Percentiles rank a stretch among this genome's conserved stretches.
Conservation (phyloP, 2,797 vertebrate species). For the Falco rusticolus region DNA sequence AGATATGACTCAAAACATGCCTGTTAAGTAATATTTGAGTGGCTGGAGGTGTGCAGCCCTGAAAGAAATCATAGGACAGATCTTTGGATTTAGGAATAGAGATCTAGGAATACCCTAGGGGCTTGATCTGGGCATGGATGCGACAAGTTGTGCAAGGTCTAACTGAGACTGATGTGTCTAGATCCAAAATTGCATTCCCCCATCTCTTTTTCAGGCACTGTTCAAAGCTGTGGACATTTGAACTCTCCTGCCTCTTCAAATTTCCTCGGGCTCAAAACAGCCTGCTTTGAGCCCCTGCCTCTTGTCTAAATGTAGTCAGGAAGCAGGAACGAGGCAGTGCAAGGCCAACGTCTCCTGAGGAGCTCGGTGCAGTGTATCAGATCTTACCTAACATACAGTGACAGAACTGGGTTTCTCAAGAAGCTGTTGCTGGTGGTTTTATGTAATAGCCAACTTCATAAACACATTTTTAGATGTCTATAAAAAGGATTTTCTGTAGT, state of each 20-base stretch:
- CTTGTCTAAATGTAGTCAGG: not conserved
- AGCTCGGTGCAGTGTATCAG: not conserved
- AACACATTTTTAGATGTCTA: slow-evolving; percentile 1
- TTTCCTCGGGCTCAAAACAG: not conserved
- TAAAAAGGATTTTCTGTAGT: not conserved
- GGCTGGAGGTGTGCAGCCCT: not conserved
- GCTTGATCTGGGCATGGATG: not conserved
- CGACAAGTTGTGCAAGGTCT: not conserved
- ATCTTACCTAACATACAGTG: slow-evolving; percentile 42
- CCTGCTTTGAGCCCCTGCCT: not conserved
- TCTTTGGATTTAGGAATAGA: not conserved
- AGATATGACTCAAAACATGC: not conserved
- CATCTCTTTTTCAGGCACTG: accelerated
- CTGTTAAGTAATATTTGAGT: not conserved
- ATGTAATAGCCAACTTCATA: slow-evolving; percentile 43
- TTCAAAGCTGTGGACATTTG: not conserved
- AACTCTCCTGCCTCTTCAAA: not conserved
- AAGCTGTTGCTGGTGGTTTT: slow-evolving; percentile 45
- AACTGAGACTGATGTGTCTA: not conserved
- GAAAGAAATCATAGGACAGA: not conserved
- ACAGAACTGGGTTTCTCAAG: slow-evolving; percentile 62
- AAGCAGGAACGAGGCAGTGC: not conserved
- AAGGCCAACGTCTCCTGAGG: not conserved
- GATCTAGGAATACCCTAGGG: not conserved
- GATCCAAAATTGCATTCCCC: not conserved